Base-by-base conservation (phyloP, 2,113 vertebrate genomes). In the Neogale vison region DNA sequence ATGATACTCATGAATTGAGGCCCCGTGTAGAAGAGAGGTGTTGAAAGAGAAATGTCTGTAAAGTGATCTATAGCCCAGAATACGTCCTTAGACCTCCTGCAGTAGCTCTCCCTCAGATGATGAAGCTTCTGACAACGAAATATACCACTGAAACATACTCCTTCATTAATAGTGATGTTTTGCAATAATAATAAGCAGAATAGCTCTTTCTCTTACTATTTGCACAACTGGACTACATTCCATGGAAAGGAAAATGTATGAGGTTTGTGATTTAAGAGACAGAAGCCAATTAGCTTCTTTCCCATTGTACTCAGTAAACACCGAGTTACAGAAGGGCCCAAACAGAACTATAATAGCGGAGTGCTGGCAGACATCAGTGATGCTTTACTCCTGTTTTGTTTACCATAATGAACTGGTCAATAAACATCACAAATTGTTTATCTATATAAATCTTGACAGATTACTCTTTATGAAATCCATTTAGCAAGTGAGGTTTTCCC, bases 371-470 rank as follows among this genome's bases (percentile, higher is more conserved):
- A 34, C 45, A 72, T 95, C 34, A 96, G 97, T 71, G 69, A 65
- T 91, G 84, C 90, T 97, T 97, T 98, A 86, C 92, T 86, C 96
- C 97, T 97, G 61, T 96, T 98, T 98, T 98, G 98, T 98, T 99
- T 98, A 97, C 98, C 90, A 17, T 98, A 99, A 99, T 98, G 98
- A 99, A 98, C 98, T 97, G 98, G 98, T 99, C 99, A 98, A 98
- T 99, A 98, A 98, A 98, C 98, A 99, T 99, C 98, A 98, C 99
- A 99, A 98, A 99, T 99, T 99, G 99, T 99, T 99, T 99, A 99
- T 99, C 98, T 99, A 97, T 99, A 98, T 98, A 98, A 98, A 98
- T 99, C 97, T 98, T 99, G 99, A 99, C 98, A 99, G 99, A 99
- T 99, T 98, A 98, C 98, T 98, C 98, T 99, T 99, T 99, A 99